Conservation (phyloP, 2,888 invertebrate species). For the Gandaritis pyraliata region DNA sequence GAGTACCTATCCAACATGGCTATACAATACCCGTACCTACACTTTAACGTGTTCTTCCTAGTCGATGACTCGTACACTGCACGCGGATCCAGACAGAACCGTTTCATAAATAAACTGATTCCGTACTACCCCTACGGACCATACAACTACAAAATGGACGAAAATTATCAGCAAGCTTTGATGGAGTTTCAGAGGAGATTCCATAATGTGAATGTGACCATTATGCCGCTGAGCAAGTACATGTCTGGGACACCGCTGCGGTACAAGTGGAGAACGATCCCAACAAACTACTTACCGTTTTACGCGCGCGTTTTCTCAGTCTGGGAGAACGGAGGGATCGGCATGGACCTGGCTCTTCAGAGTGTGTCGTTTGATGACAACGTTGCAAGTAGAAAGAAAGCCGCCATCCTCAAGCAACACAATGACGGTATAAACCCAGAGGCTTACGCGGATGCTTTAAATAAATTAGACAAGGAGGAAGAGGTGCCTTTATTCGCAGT, state of each 20-base stretch:
- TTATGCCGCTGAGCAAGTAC: conserved; percentile 66
- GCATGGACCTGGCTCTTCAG: conserved; percentile 65
- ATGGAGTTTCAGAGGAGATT: conserved; percentile 60
- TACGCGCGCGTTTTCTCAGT: conserved; percentile 79
- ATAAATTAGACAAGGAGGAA: conserved; percentile 59
- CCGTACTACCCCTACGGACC: conserved; percentile 42
- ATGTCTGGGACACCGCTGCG: conserved; percentile 79
- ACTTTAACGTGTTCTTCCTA: conserved; percentile 67
- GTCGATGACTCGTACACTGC: conserved; percentile 60
- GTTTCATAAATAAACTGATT: conserved; percentile 56
- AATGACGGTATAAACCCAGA: conserved; percentile 65
- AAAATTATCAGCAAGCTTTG: conserved; percentile 53
- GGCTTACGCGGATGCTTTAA: conserved; percentile 59
- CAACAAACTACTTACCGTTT: conserved; percentile 72
- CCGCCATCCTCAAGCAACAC: conserved; percentile 65
- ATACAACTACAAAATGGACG: conserved; percentile 47
- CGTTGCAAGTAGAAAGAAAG: conserved; percentile 53
- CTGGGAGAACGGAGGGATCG: conserved; percentile 84
- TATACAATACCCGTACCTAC: conserved; percentile 58
- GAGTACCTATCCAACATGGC: conserved; percentile 66
- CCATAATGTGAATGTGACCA: conserved; percentile 72
- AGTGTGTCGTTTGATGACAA: conserved; percentile 49
- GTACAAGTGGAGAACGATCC: conserved; percentile 76
- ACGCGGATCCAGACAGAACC: conserved; percentile 48
- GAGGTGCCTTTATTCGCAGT: conserved; percentile 58